Conservation (phyloP, 2,797 vertebrate species). For the Amniataba percoides region DNA sequence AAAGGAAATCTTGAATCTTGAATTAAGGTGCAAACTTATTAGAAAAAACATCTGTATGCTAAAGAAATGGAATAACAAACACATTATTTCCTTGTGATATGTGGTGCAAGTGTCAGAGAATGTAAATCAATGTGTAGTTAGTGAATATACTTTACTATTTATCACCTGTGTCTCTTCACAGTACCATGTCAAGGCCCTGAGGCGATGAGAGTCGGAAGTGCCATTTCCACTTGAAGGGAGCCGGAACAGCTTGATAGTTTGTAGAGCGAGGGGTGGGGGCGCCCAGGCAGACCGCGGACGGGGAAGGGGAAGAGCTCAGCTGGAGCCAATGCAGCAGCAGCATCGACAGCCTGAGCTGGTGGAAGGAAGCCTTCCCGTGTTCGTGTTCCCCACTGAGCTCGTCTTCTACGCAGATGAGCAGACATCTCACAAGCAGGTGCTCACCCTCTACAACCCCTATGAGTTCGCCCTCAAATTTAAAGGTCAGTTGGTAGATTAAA, state of each 20-base stretch:
- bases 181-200: slow-evolving; percentile 69
- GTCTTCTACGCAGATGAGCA: slow-evolving; percentile 99
- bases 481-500: slow-evolving; percentile 87
- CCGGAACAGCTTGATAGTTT: slow-evolving; percentile 41
- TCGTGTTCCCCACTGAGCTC: slow-evolving; percentile 98
- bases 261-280: slow-evolving; percentile 76
- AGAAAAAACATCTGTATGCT: background rate
- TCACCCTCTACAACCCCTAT: slow-evolving; percentile 99
- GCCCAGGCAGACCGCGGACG: slow-evolving; percentile 79
- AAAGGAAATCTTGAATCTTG: no score
- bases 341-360: slow-evolving; percentile 97
- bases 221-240: slow-evolving; percentile 61
- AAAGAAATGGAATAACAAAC: background rate
- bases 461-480: slow-evolving; percentile 99
- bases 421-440: slow-evolving; percentile 98
- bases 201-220: slow-evolving; percentile 72
- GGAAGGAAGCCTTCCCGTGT: slow-evolving; percentile 99
- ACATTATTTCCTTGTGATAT: background rate
- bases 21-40: background rate
- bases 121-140: background rate
- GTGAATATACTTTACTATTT: background rate
- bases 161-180: slow-evolving; percentile 42
- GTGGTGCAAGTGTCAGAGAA: background rate
- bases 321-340: slow-evolving; percentile 99
- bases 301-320: slow-evolving; percentile 84